Percentiles rank a stretch among this genome's conserved stretches.
Evolutionary conservation across 1,140 invertebrate genomes (phyloP).

Genomic region (Lordiphosa mommai): DNA sequence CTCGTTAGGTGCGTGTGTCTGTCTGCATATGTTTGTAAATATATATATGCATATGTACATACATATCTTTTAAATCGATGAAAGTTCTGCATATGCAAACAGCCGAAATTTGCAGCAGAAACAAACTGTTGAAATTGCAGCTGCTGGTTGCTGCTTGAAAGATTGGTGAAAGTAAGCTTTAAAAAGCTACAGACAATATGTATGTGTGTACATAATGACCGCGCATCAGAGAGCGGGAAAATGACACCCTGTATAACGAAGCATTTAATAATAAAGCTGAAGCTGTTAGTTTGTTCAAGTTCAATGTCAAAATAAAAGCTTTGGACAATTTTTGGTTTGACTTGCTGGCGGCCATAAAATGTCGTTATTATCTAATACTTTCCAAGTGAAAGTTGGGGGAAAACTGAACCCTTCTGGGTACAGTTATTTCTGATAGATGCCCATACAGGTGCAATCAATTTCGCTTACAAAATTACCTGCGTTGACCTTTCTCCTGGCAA

Average conservation of each 20-base stretch:
- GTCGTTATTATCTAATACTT: no score
- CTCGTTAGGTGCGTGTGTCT: constrained; percentile 3
- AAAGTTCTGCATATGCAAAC: constrained; percentile 18
- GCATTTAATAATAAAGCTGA: constrained; percentile 3
- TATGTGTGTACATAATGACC: constrained; percentile 3
- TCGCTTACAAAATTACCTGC: not conserved
- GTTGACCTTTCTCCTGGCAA: constrained; percentile 48
- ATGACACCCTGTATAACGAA: not conserved
- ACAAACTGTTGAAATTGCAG: constrained; percentile 42
- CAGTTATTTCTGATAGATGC: constrained; percentile 6
- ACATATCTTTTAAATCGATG: constrained; percentile 11
- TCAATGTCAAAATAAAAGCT: constrained; percentile 52
- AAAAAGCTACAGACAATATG: constrained; percentile 5
- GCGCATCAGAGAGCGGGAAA: not conserved
- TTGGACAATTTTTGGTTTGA: not conserved
- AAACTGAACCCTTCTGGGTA: not conserved
- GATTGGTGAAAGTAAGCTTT: constrained; percentile 28
- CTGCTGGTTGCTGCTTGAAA: constrained; percentile 11
- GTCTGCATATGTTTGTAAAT: constrained; percentile 13
- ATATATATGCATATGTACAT: not conserved
- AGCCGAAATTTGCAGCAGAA: constrained; percentile 17
- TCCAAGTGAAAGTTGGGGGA: constrained; percentile 1
- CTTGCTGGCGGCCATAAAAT: constrained; percentile 1
- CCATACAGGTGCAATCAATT: constrained; percentile 18
- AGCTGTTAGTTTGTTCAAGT: constrained; percentile 32